These are phyloP conservation scores for Microtus ochrogaster DNA, from an alignment of 2,113 vertebrate genomes.

Conservation along the genomic window DNA sequence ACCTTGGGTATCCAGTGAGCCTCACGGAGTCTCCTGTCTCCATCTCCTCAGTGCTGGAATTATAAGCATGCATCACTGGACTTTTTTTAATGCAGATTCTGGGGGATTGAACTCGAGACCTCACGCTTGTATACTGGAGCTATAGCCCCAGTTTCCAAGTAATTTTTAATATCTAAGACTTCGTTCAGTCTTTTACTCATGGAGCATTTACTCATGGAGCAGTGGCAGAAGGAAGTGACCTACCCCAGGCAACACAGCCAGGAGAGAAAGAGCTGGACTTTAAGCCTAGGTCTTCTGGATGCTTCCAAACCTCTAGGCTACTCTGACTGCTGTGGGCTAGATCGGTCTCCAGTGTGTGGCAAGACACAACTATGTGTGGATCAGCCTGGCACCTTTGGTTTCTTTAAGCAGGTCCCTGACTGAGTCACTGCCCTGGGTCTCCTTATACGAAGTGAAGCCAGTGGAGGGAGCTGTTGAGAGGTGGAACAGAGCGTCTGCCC, in stretches of 20 bases:
- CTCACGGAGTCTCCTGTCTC: not conserved
- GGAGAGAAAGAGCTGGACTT: not conserved
- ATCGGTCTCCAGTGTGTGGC: not conserved
- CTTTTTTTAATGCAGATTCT: not conserved
- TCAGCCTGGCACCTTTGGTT: not conserved
- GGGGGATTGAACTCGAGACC: not conserved
- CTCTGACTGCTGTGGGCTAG: not conserved
- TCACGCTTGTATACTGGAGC: not conserved
- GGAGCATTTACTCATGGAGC: not conserved
- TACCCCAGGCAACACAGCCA: not conserved
- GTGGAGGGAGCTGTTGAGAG: not conserved
- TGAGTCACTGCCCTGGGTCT: not conserved
- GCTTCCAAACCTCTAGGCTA: not conserved
- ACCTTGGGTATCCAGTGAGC: not conserved
- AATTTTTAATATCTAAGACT: not conserved
- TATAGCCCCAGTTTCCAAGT: not conserved
- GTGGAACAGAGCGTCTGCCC: rapidly evolving
- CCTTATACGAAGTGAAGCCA: slow-evolving; percentile 11
- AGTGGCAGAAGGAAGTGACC: not conserved
- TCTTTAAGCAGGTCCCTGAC: not conserved
- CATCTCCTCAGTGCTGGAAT: not conserved
- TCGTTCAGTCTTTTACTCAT: not conserved
- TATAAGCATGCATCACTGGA: not conserved
- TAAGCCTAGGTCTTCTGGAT: rapidly evolving
- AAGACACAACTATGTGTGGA: not conserved